A percentile compares a stretch with the other conserved stretches of the same genome.
These are phyloP conservation scores for Onychomys leucogaster DNA, from an alignment of 2,797 vertebrate genomes.

Conservation along the genomic window DNA sequence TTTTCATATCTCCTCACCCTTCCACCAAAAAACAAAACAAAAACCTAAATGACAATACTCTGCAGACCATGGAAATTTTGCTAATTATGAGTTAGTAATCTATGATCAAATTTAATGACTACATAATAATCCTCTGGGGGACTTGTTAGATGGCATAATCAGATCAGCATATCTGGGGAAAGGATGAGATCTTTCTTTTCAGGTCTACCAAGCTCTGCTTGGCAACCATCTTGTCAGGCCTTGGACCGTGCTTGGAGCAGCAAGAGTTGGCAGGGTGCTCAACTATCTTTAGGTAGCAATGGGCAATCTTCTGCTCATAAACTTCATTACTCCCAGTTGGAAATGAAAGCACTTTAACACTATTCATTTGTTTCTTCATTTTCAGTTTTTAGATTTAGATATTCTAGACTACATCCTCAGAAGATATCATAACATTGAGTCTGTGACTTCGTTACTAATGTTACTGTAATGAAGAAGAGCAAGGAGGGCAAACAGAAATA, in stretches of 20 bases:
- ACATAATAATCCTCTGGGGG: background rate
- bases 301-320: background rate
- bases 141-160: conserved; percentile 44
- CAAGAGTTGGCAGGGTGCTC: background rate
- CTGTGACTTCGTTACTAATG: background rate
- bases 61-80: background rate
- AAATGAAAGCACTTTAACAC: background rate
- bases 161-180: background rate
- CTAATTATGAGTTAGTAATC: conserved; percentile 42
- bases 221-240: background rate
- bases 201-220: background rate
- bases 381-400: conserved; percentile 17
- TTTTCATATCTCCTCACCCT: background rate
- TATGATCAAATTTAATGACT: conserved; percentile 23
- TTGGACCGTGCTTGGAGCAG: background rate
- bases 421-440: background rate
- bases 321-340: conserved; percentile 36
- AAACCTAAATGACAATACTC: background rate
- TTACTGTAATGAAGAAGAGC: background rate
- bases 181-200: background rate
- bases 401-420: background rate
- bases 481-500: background rate
- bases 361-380: background rate
- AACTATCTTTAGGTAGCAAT: background rate
- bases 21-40: background rate